phyloP scores from a whole-genome alignment of 2,113 vertebrate species.

The Limanda limanda region DNA sequence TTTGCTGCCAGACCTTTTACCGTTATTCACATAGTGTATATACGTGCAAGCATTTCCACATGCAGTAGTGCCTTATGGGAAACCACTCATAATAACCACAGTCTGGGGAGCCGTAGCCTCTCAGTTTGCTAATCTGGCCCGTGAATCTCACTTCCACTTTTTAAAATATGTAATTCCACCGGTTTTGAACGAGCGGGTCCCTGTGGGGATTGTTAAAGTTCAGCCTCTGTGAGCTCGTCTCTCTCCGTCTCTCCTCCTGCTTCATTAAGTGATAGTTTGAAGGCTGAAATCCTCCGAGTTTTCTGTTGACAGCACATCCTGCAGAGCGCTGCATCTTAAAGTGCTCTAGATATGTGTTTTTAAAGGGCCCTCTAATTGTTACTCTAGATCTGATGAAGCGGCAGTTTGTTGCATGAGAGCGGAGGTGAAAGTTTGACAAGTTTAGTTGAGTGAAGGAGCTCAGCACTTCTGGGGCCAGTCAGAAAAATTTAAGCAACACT shows the following conservation, averaged over 20 bases:
- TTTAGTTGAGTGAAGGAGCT: neutral
- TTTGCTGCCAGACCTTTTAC: too few relatives aligned
- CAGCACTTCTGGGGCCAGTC: too few relatives aligned
- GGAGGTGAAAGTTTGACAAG: neutral
- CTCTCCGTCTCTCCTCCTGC: neutral
- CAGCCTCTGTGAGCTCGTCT: neutral
- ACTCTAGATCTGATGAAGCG: slow-evolving; percentile 15
- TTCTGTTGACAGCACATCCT: slow-evolving; percentile 4
- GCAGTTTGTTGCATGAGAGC: neutral
- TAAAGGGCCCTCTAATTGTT: neutral
- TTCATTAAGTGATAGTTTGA: slow-evolving; percentile 31
- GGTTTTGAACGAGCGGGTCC: slow-evolving; percentile 20
- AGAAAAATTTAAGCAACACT: too few relatives aligned
- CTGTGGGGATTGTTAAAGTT: slow-evolving; percentile 43
- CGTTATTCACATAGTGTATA: too few relatives aligned
- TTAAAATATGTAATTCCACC: slow-evolving; percentile 23
- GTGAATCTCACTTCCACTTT: neutral
- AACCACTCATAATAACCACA: neutral
- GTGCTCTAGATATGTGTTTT: too few relatives aligned
- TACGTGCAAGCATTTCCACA: neutral
- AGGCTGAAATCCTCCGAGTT: neutral
- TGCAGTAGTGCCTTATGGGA: neutral
- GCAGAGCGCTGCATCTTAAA: neutral
- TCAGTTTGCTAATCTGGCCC: slow-evolving; percentile 20
- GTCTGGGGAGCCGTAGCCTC: neutral